phyloP scores from a whole-genome alignment of 2,113 vertebrate genomes.

The Butorides virescens region DNA sequence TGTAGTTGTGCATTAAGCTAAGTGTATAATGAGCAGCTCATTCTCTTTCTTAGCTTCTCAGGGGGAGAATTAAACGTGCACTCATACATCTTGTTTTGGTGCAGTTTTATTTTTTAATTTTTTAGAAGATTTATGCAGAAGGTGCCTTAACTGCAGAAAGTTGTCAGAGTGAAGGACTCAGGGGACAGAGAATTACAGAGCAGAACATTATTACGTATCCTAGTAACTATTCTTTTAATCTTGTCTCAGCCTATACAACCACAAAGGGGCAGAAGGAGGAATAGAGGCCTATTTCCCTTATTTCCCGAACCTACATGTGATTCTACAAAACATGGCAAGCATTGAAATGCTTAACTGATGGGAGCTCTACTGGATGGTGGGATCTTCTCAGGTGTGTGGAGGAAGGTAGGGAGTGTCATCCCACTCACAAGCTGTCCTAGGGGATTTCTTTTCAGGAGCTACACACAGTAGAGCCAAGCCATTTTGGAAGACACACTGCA shows the following conservation, averaged over 20 bases:
- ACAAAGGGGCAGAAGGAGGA: neutral
- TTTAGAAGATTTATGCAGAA: conserved; percentile 17
- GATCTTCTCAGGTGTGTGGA: neutral
- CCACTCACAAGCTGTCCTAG: neutral
- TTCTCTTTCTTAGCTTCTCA: conserved; percentile 4
- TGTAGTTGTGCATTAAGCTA: neutral
- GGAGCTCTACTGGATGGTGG: neutral
- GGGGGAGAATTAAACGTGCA: neutral
- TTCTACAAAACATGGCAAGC: neutral
- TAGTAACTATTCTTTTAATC: conserved; percentile 45
- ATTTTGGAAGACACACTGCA: neutral
- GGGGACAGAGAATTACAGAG: conserved; percentile 45
- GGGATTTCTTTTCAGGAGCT: neutral
- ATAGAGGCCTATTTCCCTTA: neutral
- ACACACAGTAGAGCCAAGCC: neutral
- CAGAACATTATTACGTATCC: conserved; percentile 37
- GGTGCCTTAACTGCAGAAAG: conserved; percentile 7
- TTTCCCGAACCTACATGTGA: neutral
- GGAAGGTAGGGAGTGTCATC: neutral
- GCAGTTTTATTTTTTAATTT: conserved; percentile 41
- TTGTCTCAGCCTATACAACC: neutral
- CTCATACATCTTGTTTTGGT: conserved; percentile 7
- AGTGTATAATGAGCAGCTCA: neutral
- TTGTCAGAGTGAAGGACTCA: conserved; percentile 30
- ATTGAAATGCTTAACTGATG: neutral